These are phyloP conservation scores for Arnoldichthys spilopterus DNA, from an alignment of 2,797 vertebrate genomes.

Conservation along the genomic window DNA sequence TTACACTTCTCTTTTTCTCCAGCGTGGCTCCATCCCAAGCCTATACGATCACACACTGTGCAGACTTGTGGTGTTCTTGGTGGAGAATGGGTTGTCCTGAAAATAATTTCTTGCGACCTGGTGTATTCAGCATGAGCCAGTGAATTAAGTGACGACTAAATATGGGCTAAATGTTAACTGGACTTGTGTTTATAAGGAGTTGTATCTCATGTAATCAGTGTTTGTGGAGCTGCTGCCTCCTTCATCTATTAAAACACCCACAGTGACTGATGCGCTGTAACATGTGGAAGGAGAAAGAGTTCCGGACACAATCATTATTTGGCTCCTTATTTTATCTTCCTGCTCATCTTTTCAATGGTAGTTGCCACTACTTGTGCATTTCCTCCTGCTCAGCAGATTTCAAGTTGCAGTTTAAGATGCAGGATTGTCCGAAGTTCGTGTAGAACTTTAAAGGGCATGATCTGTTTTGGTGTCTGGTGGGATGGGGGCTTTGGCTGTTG, in stretches of 20 bases:
- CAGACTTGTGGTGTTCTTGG: neutral
- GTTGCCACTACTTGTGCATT: neutral
- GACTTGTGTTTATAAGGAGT: neutral
- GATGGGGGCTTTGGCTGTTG: neutral
- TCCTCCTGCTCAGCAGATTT: neutral
- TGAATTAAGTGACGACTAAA: neutral
- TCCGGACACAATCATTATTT: neutral
- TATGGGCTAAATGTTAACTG: neutral
- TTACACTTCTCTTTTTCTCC: slow-evolving; percentile 12
- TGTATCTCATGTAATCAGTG: neutral
- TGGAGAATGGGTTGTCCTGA: neutral
- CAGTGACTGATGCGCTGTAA: neutral
- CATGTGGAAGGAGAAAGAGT: neutral
- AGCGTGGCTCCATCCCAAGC: neutral
- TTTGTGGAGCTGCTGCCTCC: neutral
- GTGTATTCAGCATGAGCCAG: neutral
- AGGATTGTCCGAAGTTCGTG: neutral
- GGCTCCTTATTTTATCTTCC: neutral
- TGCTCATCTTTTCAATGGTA: neutral
- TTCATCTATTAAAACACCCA: neutral
- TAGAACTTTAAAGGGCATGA: neutral
- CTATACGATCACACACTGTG: neutral
- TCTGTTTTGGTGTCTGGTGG: neutral
- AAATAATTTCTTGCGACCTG: neutral
- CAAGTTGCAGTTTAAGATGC: neutral